A percentile compares a stretch with the other conserved stretches of the same genome.
phyloP scores from a whole-genome alignment of 2,113 vertebrate species.

The Corythoichthys intestinalis region DNA sequence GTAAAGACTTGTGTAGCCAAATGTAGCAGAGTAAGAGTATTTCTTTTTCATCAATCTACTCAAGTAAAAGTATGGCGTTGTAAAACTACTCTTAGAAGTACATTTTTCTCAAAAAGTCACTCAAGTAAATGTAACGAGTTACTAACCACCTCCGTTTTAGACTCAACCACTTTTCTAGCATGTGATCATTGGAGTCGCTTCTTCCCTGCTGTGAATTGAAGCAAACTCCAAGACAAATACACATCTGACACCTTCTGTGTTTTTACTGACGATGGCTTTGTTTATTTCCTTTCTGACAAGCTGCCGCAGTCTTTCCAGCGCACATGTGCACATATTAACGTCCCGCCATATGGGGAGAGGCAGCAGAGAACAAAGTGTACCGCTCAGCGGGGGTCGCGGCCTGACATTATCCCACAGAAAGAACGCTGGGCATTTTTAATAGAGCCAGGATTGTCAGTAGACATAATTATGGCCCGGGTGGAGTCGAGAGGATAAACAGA shows the following conservation, averaged over 20 bases:
- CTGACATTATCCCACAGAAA: constrained; percentile 58
- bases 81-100: no score
- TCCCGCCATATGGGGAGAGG: constrained; percentile 20
- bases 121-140: no score
- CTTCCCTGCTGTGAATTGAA: constrained; percentile 27
- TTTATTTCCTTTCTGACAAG: constrained; percentile 28
- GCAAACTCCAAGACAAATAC: no score
- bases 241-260: constrained; percentile 38
- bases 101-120: no score
- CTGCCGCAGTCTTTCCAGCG: constrained; percentile 3
- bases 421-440: constrained; percentile 51
- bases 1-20: no score
- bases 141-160: no score
- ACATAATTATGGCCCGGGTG: constrained; percentile 46
- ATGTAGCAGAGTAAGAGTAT: no score
- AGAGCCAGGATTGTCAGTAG: constrained; percentile 44
- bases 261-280: constrained; percentile 42
- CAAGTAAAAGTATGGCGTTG: no score
- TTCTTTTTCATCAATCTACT: no score
- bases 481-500: constrained; percentile 29
- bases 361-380: constrained; percentile 34
- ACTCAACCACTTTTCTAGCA: no score
- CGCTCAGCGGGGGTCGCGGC: constrained; percentile 27
- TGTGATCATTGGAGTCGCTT: not conserved
- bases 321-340: constrained; percentile 12